Evolutionary conservation across 2,797 vertebrate genomes (phyloP), one percentile per base, ranked within the genome.

Genomic region (Helicolenus hilgendorfi): DNA sequence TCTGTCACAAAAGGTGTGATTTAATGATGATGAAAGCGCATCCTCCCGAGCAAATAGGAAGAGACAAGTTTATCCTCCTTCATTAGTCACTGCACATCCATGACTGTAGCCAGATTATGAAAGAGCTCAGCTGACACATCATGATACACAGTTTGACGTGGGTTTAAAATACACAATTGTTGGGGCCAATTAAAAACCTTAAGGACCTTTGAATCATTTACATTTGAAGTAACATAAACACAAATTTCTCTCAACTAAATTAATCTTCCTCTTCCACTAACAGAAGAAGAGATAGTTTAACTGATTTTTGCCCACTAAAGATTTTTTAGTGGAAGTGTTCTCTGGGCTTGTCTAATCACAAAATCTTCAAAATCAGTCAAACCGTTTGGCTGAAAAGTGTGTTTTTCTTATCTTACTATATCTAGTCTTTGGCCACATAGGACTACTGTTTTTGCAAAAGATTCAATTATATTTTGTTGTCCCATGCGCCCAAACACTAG

Each of bases 191-290:
- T 92, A 89, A 89, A 94, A 90, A 86, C 89, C 74, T 53, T 1
- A 62, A 87, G 79, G 85, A 84, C 67, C 67, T 86, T 74, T 36
- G 24, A 89, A 89, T 88, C 78, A 91, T 94, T 92, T 90, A 86
- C 90, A 93, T 95, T 93, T 93, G 90, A 94, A 95, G 87, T 86
- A 94, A 91, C 22, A 71, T 89, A 56, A 85, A 84, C 80, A 86
- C 62, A 63, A 60, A 89, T 89, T 90, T 90, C 31, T 73, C 56
- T 87, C 75, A 79, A 49, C 11, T 74, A 29, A 94, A 91, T 83
- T 59, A 92, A 84, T 72, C 70, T 76, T 53, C 22, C 11, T 75
- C 63, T 69, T 24, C 26, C 31, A 26, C 59, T 14, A 26, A 62
- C 7, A 80, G 15, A 72, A 64, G 31, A 83, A 83, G 68, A 83